Evolutionary conservation across 2,797 vertebrate species (phyloP), one percentile per base, ranked within the genome.

Genomic region (Siniperca scherzeri): DNA sequence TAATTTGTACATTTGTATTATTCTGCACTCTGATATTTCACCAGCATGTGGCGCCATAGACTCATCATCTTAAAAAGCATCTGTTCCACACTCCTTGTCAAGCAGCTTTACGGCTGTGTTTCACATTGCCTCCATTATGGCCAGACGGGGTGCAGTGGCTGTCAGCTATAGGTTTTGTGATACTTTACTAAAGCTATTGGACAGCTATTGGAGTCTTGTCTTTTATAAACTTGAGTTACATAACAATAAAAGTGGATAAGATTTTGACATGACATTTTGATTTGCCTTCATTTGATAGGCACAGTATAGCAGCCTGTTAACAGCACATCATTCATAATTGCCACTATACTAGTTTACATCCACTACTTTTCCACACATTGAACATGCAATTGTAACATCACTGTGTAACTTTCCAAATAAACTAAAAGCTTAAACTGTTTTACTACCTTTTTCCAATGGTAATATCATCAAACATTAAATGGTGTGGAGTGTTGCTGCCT

Each of bases 11-110:
- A 75, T 30, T 30, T 30, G 30, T 16, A 70, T 85, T 55, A 25
- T 53, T 22, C 57, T 87, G 83, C 71, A 87, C 22, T 82, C 22
- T 89, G 13, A 55, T 61, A 1, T 1, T 73, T 79, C 7, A 83
- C 93, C 96, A 91, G 80, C 72, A 82, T 84, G 88, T 91, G 95
- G 95, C n/a, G 53, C 88, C 89, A 94, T 69, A 91, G 70, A 80
- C 44, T 46, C 44, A 55, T 77, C 27, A 19, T 7, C 27, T 61
- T 46, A 7, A 44, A 68, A 74, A 61, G 44, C 62, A 74, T 77
- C 68, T 75, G 38, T 62, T 60, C 61, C 40, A 38, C 73, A 74
- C 5, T 69, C 72, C 44, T 65, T 62, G 3, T 78, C 13, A 21
- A 53, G 70, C 61, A 61, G 21, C 66, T 65, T 70, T 36, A 38